Percentiles rank a stretch among this genome's conserved stretches.
These are phyloP conservation scores for Drusus annulatus DNA, from an alignment of 1,140 invertebrate species.

Conservation along the genomic window DNA sequence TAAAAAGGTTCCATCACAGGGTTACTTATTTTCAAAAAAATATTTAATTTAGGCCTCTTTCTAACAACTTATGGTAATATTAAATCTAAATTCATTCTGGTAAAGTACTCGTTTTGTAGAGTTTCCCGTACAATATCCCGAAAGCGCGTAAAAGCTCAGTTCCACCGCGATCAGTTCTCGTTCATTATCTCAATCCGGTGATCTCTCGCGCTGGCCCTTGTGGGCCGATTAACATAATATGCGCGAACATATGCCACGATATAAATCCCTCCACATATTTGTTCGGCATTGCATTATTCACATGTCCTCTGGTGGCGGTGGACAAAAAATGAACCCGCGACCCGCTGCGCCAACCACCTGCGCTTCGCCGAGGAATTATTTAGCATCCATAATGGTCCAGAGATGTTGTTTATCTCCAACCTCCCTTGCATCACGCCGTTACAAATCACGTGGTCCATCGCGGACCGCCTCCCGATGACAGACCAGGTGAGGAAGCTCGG, in stretches of 20 bases:
- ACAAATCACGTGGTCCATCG: slow-evolving; percentile 27
- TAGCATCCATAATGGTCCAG: slow-evolving; percentile 46
- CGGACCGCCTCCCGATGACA: slow-evolving; percentile 59
- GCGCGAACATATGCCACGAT: slow-evolving; percentile 35
- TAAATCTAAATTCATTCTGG: too few relatives aligned
- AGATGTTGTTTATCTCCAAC: slow-evolving; percentile 20
- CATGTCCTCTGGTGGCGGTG: slow-evolving; percentile 4
- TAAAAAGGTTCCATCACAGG: too few relatives aligned
- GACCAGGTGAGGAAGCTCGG: background rate
- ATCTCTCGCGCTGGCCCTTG: background rate
- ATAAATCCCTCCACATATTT: slow-evolving; percentile 32
- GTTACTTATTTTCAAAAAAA: too few relatives aligned
- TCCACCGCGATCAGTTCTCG: too few relatives aligned
- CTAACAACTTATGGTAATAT: too few relatives aligned
- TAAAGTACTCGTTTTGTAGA: too few relatives aligned
- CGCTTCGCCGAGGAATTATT: slow-evolving; percentile 40
- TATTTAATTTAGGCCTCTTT: too few relatives aligned
- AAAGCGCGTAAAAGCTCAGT: too few relatives aligned
- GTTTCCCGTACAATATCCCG: too few relatives aligned
- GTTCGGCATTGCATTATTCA: slow-evolving; percentile 29
- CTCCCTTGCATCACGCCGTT: slow-evolving; percentile 1
- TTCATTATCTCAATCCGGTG: slow-evolving; percentile 21
- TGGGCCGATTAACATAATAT: slow-evolving; percentile 27
- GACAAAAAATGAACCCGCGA: slow-evolving; percentile 23
- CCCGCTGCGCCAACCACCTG: slow-evolving; percentile 31